A percentile compares a stretch with the other conserved stretches of the same genome.
phyloP scores from a whole-genome alignment of 2,113 vertebrate genomes.

The Silurus meridionalis region DNA sequence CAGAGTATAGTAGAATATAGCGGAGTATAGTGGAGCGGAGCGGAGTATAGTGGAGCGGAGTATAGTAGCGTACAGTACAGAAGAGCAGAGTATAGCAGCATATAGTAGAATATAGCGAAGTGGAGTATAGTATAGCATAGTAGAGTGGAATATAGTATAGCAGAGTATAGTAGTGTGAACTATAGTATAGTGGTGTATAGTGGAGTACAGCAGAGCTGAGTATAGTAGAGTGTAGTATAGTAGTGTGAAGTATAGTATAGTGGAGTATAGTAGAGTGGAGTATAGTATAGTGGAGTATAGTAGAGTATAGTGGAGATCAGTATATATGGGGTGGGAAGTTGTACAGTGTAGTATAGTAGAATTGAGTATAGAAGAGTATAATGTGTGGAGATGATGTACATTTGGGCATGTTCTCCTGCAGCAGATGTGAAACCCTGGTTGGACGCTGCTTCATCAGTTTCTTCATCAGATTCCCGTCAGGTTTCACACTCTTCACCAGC shows the following conservation, averaged over 20 bases:
- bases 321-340: too few species aligned
- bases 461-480: slow-evolving; percentile 72
- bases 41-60: too few species aligned
- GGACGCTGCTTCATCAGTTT: slow-evolving; percentile 86
- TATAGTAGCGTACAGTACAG: too few species aligned
- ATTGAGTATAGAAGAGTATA: neutral
- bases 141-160: too few species aligned
- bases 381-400: slow-evolving; percentile 68
- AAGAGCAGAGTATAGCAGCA: too few species aligned
- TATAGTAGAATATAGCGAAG: too few species aligned
- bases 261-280: neutral
- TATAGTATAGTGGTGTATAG: too few species aligned
- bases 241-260: neutral
- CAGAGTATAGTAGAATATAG: too few species aligned
- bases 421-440: slow-evolving; percentile 85
- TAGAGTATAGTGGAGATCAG: too few species aligned
- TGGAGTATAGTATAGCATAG: too few species aligned
- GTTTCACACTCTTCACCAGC: slow-evolving; percentile 52
- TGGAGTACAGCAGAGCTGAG: neutral
- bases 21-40: too few species aligned
- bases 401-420: slow-evolving; percentile 93
- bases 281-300: neutral
- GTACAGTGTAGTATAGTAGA: neutral
- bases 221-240: neutral
- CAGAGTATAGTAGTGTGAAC: neutral